Evolutionary conservation across 2,888 invertebrate genomes (phyloP).

Genomic region (Cryptophagus acutangulus): DNA sequence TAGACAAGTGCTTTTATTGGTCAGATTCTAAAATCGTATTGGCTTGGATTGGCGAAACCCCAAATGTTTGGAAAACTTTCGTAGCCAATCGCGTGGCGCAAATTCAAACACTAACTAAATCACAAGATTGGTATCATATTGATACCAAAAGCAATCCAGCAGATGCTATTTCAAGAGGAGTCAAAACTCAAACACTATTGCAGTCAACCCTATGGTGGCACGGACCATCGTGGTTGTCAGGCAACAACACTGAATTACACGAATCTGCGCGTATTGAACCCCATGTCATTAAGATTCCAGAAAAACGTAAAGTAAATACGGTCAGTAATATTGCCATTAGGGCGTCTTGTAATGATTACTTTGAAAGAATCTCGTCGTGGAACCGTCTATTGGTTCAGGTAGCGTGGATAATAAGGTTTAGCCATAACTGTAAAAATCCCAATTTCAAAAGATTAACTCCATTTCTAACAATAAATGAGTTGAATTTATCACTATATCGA

Average conservation of each 20-base stretch:
- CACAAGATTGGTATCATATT: conserved; percentile 19
- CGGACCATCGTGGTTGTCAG: conserved; percentile 11
- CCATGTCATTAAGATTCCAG: not conserved
- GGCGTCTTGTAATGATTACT: not conserved
- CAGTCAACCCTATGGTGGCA: conserved; percentile 14
- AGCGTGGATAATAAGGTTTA: not conserved
- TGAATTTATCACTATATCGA: not conserved
- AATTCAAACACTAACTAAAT: conserved; percentile 18
- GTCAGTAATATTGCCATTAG: not conserved
- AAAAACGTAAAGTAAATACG: not conserved
- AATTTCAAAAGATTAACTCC: too few relatives aligned
- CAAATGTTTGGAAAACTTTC: conserved; percentile 24
- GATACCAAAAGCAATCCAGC: conserved; percentile 13
- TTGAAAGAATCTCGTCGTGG: not conserved
- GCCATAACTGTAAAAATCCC: too few relatives aligned
- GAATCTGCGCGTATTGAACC: not conserved
- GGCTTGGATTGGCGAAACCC: conserved; percentile 9
- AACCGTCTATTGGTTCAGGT: not conserved
- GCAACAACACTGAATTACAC: not conserved
- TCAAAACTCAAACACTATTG: conserved; percentile 13
- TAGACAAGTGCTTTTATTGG: conserved; percentile 18
- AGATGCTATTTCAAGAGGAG: conserved; percentile 19
- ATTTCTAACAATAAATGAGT: not conserved
- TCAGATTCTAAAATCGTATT: conserved; percentile 27
- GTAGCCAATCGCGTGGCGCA: conserved; percentile 25